Conservation (phyloP, 2,888 invertebrate species). For the Callyntrura guangdongensis region DNA sequence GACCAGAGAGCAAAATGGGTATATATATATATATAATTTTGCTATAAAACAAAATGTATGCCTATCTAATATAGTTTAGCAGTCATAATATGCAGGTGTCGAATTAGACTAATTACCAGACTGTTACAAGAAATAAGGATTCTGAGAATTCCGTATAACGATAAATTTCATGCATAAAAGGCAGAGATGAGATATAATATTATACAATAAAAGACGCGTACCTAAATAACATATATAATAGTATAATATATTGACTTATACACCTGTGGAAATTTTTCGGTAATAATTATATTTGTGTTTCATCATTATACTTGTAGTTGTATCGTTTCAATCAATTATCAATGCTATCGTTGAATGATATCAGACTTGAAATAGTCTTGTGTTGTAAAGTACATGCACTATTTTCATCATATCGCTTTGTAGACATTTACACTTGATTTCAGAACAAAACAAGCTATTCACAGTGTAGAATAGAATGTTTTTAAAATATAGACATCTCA, state of each 20-base stretch:
- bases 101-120: not conserved
- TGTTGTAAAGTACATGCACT: constrained; percentile 56
- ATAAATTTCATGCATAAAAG: constrained; percentile 19
- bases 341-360: constrained; percentile 72
- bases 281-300: not conserved
- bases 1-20: constrained; percentile 60
- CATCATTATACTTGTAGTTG: constrained; percentile 29
- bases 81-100: not conserved
- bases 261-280: not conserved
- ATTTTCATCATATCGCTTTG: not conserved
- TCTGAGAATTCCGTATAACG: not conserved
- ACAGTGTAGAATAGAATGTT: not conserved
- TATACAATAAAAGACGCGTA: not conserved
- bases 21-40: constrained; percentile 12
- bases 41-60: not conserved
- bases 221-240: not conserved
- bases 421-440: constrained; percentile 18
- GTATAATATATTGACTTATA: not conserved
- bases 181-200: not conserved
- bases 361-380: constrained; percentile 77
- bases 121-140: not conserved
- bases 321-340: constrained; percentile 47
- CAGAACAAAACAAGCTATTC: not conserved
- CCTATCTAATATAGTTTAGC: not conserved
- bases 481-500: not conserved